phyloP scores from a whole-genome alignment of 2,797 vertebrate species.

The Sebastes elongatus region DNA sequence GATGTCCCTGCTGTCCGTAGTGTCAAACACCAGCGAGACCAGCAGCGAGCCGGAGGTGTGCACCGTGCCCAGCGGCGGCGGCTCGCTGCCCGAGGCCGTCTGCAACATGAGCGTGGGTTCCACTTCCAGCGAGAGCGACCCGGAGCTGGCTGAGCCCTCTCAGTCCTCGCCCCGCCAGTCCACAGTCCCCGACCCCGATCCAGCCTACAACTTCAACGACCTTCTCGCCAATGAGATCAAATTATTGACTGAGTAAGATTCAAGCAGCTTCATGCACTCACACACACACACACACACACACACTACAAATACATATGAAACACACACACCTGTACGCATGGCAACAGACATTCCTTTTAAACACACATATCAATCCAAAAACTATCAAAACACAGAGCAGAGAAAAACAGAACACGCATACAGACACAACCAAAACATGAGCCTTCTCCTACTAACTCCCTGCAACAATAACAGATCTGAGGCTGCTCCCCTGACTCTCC shows the following conservation, averaged over 20 bases:
- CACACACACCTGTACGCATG: slow-evolving; percentile 38
- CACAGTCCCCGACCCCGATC: slow-evolving; percentile 72
- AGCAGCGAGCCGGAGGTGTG: slow-evolving; percentile 88
- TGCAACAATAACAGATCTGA: slow-evolving; percentile 70
- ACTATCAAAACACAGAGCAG: slow-evolving; percentile 27
- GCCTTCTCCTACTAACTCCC: slow-evolving; percentile 65
- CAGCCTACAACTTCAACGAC: slow-evolving; percentile 88
- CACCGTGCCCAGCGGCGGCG: slow-evolving; percentile 53
- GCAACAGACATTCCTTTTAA: slow-evolving; percentile 60
- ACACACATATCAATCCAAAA: slow-evolving; percentile 58
- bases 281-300: slow-evolving; percentile 43
- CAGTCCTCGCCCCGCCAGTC: slow-evolving; percentile 76
- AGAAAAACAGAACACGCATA: slow-evolving; percentile 31
- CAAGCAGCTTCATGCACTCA: slow-evolving; percentile 49
- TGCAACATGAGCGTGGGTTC: slow-evolving; percentile 89
- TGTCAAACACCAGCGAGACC: slow-evolving; percentile 88
- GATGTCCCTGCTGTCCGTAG: slow-evolving; percentile 88
- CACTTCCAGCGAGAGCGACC: slow-evolving; percentile 90
- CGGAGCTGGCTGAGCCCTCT: slow-evolving; percentile 85
- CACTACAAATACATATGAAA: slow-evolving; percentile 31
- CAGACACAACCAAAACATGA: slow-evolving; percentile 48
- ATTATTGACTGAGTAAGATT: slow-evolving; percentile 90
- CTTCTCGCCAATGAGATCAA: slow-evolving; percentile 90
- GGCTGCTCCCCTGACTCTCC: slow-evolving; percentile 87
- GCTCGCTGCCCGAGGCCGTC: slow-evolving; percentile 82